phyloP scores from a whole-genome alignment of 2,797 vertebrate genomes.

The Lophotriccus pileatus region DNA sequence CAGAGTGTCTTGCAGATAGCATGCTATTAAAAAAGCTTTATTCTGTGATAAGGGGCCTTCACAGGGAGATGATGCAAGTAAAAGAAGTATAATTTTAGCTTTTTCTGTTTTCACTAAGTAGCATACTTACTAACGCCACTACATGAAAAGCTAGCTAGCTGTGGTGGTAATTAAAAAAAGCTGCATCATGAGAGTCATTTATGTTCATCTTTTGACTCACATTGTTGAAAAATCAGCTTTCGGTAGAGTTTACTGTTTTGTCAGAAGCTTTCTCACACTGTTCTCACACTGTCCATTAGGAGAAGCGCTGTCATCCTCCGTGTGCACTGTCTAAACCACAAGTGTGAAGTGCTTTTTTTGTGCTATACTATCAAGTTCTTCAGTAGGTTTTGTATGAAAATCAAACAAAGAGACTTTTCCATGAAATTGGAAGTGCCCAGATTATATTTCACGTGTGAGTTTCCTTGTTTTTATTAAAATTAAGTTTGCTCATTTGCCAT shows the following conservation, averaged over 20 bases:
- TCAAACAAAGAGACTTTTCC: conserved; percentile 62
- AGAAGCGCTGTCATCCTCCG: background rate
- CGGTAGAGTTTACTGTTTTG: background rate
- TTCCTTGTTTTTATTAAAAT: conserved; percentile 78
- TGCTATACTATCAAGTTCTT: conserved; percentile 12
- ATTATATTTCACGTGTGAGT: conserved; percentile 71
- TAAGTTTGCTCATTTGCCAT: conserved; percentile 73
- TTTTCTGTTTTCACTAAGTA: background rate
- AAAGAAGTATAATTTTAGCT: conserved; percentile 1
- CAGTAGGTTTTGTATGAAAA: conserved; percentile 56
- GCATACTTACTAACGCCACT: background rate
- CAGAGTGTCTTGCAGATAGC: background rate
- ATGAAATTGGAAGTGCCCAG: conserved; percentile 57
- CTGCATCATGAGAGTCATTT: background rate
- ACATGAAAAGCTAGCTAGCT: background rate
- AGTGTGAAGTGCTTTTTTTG: background rate
- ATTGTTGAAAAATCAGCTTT: conserved; percentile 25
- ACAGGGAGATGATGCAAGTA: background rate
- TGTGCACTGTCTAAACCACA: background rate
- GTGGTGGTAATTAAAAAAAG: background rate
- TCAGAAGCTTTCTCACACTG: conserved; percentile 4
- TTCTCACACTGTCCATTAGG: background rate
- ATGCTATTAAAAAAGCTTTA: background rate
- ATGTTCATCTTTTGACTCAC: background rate
- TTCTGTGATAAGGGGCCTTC: background rate